phyloP scores from a whole-genome alignment of 2,888 invertebrate genomes.

The Omphaloscelis lunosa region DNA sequence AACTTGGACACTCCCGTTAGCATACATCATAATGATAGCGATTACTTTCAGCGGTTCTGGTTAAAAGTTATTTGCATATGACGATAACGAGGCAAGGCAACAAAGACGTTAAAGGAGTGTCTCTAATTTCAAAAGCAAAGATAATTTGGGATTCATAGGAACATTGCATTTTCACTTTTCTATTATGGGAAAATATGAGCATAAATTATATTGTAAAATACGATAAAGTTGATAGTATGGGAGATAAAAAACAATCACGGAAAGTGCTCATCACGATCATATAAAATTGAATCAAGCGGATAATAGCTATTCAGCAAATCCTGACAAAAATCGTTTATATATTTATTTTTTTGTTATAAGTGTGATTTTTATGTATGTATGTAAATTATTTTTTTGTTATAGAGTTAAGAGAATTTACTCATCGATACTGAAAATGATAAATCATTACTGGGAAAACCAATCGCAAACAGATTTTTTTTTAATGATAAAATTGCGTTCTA shows the following conservation, averaged over 20 bases:
- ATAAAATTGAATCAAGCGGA: neutral
- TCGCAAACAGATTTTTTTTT: no score
- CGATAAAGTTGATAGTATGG: neutral
- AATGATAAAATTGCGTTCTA: no score
- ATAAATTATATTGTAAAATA: no score
- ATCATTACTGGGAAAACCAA: neutral
- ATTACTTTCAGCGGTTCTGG: neutral
- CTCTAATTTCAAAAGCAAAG: neutral
- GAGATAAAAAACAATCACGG: no score
- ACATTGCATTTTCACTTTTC: neutral
- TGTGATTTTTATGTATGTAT: no score
- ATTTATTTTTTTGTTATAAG: no score
- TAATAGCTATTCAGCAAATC: neutral
- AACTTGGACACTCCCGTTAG: slow-evolving; percentile 10
- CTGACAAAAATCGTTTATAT: neutral
- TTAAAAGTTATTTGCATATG: neutral
- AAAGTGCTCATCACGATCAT: neutral
- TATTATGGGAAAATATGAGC: no score
- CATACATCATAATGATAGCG: neutral
- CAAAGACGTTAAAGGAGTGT: neutral
- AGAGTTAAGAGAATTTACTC: neutral
- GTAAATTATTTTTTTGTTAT: no score
- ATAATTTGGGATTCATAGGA: neutral
- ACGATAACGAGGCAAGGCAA: neutral
- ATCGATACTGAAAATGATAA: neutral